Percentiles rank a stretch among this genome's conserved stretches.
Evolutionary conservation across 2,113 vertebrate genomes (phyloP).

Genomic region (Chloebia gouldiae): DNA sequence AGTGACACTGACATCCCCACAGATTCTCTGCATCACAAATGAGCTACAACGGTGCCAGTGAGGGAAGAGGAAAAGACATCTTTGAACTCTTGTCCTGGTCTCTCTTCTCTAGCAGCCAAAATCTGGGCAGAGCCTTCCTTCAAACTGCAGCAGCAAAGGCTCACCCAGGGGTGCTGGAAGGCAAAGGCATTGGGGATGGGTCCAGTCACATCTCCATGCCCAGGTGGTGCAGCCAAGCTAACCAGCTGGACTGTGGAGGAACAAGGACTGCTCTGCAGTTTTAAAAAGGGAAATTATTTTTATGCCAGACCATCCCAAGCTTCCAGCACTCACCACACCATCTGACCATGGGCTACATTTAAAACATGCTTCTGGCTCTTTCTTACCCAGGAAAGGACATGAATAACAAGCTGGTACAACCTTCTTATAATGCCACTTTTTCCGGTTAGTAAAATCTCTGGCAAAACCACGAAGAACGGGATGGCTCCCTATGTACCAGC

Average conservation of each 20-base stretch:
- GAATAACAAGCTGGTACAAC: background rate
- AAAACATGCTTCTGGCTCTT: background rate
- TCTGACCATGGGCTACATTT: background rate
- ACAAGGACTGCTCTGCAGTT: constrained; percentile 27
- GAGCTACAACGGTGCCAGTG: background rate
- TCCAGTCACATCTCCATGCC: background rate
- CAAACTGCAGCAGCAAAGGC: background rate
- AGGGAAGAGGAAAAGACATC: background rate
- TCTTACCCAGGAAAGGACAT: background rate
- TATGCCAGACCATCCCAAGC: constrained; percentile 5
- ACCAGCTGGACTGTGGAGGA: background rate
- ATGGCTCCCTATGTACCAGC: background rate
- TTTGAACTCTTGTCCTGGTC: background rate
- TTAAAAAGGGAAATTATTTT: constrained; percentile 39
- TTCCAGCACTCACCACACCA: background rate
- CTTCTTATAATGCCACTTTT: background rate
- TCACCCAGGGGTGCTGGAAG: background rate
- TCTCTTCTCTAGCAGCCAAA: background rate
- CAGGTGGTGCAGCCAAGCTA: accelerated
- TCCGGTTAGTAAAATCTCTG: background rate
- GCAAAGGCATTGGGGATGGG: background rate
- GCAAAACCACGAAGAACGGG: background rate
- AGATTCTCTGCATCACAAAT: background rate
- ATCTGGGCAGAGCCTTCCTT: background rate
- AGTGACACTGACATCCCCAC: accelerated